Percentiles rank a stretch among this genome's conserved stretches.
Evolutionary conservation across 2,888 invertebrate genomes (phyloP).

Genomic region (Hypomecis atomaria): DNA sequence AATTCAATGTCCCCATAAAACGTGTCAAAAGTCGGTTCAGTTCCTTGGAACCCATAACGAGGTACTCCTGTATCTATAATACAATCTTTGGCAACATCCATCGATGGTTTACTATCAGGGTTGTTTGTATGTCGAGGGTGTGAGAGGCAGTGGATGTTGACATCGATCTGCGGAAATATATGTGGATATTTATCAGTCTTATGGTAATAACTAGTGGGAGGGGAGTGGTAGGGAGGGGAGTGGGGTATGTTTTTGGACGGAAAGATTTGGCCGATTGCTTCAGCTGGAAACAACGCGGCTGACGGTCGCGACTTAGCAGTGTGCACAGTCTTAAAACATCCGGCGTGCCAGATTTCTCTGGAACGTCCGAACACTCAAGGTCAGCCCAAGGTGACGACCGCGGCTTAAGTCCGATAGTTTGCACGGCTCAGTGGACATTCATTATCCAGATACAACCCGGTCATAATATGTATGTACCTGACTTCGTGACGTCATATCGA

Average conservation of each 20-base stretch:
- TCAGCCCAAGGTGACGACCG: too few relatives aligned
- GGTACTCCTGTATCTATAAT: conserved; percentile 43
- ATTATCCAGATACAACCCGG: too few relatives aligned
- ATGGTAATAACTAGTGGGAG: conserved; percentile 60
- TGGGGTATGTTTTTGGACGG: not conserved
- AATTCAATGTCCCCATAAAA: conserved; percentile 59
- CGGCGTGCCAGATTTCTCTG: too few relatives aligned
- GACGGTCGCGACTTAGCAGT: too few relatives aligned
- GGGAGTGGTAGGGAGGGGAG: conserved; percentile 25
- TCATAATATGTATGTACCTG: too few relatives aligned
- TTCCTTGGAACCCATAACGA: conserved; percentile 54
- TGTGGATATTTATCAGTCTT: conserved; percentile 67
- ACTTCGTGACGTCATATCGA: too few relatives aligned
- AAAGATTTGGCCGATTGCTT: not conserved
- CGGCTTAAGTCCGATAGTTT: too few relatives aligned
- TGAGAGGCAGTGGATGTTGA: conserved; percentile 35
- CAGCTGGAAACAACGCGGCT: too few relatives aligned
- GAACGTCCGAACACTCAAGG: too few relatives aligned
- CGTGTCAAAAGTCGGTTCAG: conserved; percentile 55
- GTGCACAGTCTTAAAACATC: too few relatives aligned
- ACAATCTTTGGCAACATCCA: conserved; percentile 47
- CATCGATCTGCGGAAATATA: conserved; percentile 55
- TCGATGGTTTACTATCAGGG: conserved; percentile 36
- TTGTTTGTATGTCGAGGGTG: conserved; percentile 24
- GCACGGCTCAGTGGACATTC: too few relatives aligned